A percentile compares a stretch with the other conserved stretches of the same genome.
phyloP scores from a whole-genome alignment of 2,888 invertebrate genomes.

The Acanthosepion pharaonis region DNA sequence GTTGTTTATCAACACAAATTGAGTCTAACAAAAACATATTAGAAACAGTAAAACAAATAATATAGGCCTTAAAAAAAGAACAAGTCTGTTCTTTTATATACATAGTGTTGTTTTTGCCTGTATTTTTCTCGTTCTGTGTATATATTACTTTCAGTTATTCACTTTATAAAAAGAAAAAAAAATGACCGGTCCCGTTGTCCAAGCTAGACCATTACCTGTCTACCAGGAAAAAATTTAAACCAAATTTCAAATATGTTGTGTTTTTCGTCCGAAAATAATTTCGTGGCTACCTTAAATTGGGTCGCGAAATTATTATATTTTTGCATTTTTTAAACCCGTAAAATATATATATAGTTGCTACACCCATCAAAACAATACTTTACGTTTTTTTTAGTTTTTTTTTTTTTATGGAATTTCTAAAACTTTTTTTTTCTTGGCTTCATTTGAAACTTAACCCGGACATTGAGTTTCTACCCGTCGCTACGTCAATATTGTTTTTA shows the following conservation, averaged over 20 bases:
- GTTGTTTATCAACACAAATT: background rate
- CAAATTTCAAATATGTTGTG: constrained; percentile 16
- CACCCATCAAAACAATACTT: background rate
- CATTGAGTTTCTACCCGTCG: background rate
- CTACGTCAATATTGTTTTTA: background rate
- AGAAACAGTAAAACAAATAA: background rate
- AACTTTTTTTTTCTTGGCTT: background rate
- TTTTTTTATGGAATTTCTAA: background rate
- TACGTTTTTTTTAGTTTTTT: background rate
- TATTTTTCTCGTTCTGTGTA: background rate
- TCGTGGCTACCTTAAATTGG: background rate
- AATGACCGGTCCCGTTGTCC: background rate
- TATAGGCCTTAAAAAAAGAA: background rate
- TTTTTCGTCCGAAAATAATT: background rate
- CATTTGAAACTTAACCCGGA: background rate
- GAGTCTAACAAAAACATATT: background rate
- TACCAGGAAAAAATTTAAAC: background rate
- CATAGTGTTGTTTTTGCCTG: background rate
- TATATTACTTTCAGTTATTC: background rate
- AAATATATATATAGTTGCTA: background rate
- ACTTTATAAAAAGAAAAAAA: background rate
- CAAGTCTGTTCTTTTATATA: background rate
- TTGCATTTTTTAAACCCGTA: background rate
- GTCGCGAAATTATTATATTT: background rate
- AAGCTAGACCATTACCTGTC: background rate